Percentiles rank a stretch among this genome's conserved stretches.
phyloP scores from a whole-genome alignment of 2,113 vertebrate genomes.

The Menidia beryllina region DNA sequence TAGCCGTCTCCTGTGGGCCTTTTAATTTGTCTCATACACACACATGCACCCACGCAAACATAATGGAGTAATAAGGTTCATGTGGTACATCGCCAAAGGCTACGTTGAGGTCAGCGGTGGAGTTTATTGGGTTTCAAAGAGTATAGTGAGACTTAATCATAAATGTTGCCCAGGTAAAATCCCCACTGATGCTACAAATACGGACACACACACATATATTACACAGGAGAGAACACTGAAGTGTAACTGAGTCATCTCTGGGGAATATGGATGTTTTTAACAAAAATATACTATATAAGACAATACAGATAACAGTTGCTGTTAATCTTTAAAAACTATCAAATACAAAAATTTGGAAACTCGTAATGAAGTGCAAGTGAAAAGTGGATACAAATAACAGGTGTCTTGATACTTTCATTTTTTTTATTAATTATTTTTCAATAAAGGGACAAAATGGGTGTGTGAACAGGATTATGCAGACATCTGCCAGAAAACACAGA shows the following conservation, averaged over 20 bases:
- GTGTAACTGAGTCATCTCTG: no score
- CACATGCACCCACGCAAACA: conserved; percentile 24
- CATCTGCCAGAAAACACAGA: conserved; percentile 99
- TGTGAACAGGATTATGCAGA: conserved; percentile 99
- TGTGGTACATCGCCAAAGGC: conserved; percentile 44
- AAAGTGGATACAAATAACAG: conserved; percentile 79
- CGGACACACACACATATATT: neutral
- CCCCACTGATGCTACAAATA: conserved; percentile 6
- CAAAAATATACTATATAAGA: no score
- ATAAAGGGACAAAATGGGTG: conserved; percentile 99
- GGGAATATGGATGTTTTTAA: no score
- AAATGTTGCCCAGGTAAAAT: conserved; percentile 16
- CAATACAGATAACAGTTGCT: no score
- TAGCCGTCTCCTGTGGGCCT: conserved; percentile 23
- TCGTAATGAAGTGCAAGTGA: conserved; percentile 36
- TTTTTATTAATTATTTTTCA: conserved; percentile 97
- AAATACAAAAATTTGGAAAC: conserved; percentile 25
- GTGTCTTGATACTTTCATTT: conserved; percentile 89
- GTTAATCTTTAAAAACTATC: no score
- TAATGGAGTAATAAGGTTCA: conserved; percentile 30
- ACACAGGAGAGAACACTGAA: no score
- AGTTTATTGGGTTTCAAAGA: conserved; percentile 40
- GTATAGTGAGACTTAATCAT: conserved; percentile 16
- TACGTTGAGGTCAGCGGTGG: conserved; percentile 13
- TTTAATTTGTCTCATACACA: conserved; percentile 23